Base-by-base conservation (phyloP, 92 coral and sea anemone species). In the Epizoanthus rinbou region DNA sequence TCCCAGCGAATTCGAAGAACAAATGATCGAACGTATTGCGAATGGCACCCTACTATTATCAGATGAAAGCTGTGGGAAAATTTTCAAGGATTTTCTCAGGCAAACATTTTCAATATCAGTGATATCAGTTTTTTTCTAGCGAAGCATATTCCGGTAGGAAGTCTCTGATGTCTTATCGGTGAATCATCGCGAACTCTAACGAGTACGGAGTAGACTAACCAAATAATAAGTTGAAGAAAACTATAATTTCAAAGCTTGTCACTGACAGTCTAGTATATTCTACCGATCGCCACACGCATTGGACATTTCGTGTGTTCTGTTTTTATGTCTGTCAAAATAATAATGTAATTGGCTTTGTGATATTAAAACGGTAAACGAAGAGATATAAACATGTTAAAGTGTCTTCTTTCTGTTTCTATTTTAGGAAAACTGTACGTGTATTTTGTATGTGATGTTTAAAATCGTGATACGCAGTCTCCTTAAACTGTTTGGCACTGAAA, bases 41-140 rank as follows among this genome's bases (percentile, higher is more conserved):
- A 67, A 67, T 16, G 25, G 16, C 72, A 67, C 45, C 47, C 25
- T 19, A 13, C 45, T 33, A 67, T 67, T 33, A 67, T 6, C 33
- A 13, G 24, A 67, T 22, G 72, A 24, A 65, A 28, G 19, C 72
- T 28, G 45, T 16, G 14, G 72, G 72, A 19, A 67, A 66, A 33
- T 22, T 67, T 15, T 67, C 17, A 14, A 33, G 8, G 72, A 33
- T 33, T 28, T 67, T 67, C 45, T 28, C 45, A 31, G 71, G n/a
- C 41, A 65, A 65, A 65, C 70, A 65, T 23, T 37, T 66, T 31
- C 72, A n/a, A 65, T 63, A 63, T 25, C 28, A 63, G 25, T 63
- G 1, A 25, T 16, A 33, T 18, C 72, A 67, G n/a, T 41, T 5
- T 5, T 9, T 13, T 28, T 67, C 33, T 33, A 33, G 54, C 54